Evolutionary conservation across 1,140 invertebrate species (phyloP).

Genomic region (Lineus longissimus): DNA sequence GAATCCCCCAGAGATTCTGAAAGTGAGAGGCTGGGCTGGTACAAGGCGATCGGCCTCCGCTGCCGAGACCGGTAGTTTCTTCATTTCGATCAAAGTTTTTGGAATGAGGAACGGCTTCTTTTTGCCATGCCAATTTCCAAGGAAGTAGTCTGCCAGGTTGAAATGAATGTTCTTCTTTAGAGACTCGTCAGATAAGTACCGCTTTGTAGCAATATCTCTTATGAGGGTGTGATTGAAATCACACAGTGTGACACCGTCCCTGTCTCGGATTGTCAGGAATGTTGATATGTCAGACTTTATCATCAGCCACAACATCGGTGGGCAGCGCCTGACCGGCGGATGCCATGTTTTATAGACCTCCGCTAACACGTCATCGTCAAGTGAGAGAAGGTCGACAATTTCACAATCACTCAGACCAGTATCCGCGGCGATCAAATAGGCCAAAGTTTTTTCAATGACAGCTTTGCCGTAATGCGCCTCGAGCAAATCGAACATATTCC

Average conservation of each 20-base stretch:
- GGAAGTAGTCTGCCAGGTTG: slow-evolving; percentile 44
- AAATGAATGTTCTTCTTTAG: slow-evolving; percentile 30
- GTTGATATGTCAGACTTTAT: slow-evolving; percentile 20
- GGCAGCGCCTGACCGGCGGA: slow-evolving; percentile 32
- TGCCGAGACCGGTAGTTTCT: slow-evolving; percentile 5
- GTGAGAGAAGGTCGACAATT: slow-evolving; percentile 47
- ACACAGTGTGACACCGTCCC: slow-evolving; percentile 38
- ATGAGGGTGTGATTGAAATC: slow-evolving; percentile 35
- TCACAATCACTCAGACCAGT: slow-evolving; percentile 49
- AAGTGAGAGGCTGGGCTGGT: slow-evolving; percentile 39
- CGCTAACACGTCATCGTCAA: slow-evolving; percentile 46
- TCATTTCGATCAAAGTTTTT: background rate
- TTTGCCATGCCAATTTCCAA: slow-evolving; percentile 36
- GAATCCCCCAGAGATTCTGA: slow-evolving; percentile 25
- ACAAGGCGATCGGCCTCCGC: slow-evolving; percentile 31
- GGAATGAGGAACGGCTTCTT: slow-evolving; percentile 27
- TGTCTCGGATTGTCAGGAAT: slow-evolving; percentile 26
- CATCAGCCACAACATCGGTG: slow-evolving; percentile 32
- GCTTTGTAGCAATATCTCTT: slow-evolving; percentile 17
- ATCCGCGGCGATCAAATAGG: slow-evolving; percentile 61
- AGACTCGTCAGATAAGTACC: slow-evolving; percentile 27
- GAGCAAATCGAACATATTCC: slow-evolving; percentile 24
- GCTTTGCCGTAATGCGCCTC: slow-evolving; percentile 34
- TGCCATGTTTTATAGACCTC: slow-evolving; percentile 32
- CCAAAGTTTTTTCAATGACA: slow-evolving; percentile 63